Conservation (phyloP, 2,113 vertebrate species). For the Pogona vitticeps region DNA sequence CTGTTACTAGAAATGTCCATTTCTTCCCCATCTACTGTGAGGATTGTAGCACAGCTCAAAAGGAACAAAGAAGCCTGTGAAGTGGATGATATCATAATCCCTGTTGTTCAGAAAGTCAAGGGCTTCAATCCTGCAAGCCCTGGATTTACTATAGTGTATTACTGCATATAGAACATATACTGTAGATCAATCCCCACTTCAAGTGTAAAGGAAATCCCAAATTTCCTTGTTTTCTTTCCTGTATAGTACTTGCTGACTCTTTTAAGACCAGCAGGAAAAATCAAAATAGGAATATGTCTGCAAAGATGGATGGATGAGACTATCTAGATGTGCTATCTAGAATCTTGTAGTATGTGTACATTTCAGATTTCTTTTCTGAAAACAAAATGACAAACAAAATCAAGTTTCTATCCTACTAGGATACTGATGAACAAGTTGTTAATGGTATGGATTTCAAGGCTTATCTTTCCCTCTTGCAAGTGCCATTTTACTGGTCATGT, state of each 20-base stretch:
- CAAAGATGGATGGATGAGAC: too few relatives aligned
- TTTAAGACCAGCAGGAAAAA: neutral
- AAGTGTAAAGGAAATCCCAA: neutral
- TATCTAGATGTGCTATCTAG: neutral
- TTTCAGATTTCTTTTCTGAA: neutral
- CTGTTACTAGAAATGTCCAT: too few relatives aligned
- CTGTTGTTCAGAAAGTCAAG: too few relatives aligned
- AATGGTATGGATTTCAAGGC: neutral
- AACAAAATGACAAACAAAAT: neutral
- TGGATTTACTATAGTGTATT: too few relatives aligned
- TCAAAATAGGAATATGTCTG: neutral
- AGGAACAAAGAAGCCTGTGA: too few relatives aligned
- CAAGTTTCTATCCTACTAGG: too few relatives aligned
- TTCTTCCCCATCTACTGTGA: too few relatives aligned
- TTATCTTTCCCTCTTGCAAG: neutral
- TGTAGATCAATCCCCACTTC: neutral
- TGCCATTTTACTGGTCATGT: neutral
- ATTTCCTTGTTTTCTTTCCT: neutral
- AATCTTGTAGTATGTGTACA: neutral
- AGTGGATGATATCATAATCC: too few relatives aligned
- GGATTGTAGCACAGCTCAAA: too few relatives aligned
- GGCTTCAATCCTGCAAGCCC: too few relatives aligned
- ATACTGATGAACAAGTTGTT: neutral
- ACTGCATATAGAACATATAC: too few relatives aligned
- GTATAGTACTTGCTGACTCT: neutral